Percentiles rank a stretch among this genome's conserved stretches.
These are phyloP conservation scores for Drosophila miranda DNA, from an alignment of 1,140 invertebrate species.

Conservation along the genomic window DNA sequence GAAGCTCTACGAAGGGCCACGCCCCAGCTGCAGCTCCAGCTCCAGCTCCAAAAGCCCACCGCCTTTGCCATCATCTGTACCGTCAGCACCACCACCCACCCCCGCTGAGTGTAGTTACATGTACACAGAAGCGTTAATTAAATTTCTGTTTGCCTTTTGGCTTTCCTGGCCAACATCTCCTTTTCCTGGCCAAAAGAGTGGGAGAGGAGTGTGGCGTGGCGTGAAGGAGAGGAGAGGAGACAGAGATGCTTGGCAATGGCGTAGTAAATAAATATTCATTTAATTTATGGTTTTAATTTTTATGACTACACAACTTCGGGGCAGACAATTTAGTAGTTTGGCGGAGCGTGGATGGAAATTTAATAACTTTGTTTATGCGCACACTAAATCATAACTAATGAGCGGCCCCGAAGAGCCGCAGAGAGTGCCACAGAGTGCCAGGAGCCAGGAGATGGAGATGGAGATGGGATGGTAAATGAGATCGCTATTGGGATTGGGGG, in stretches of 20 bases:
- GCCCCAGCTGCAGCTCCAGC: slow-evolving; percentile 13
- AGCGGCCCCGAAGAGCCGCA: slow-evolving; percentile 33
- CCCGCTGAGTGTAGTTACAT: slow-evolving; percentile 73
- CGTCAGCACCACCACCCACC: slow-evolving; percentile 23
- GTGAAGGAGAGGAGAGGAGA: background rate
- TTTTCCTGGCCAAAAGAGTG: slow-evolving; percentile 8
- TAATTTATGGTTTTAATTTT: slow-evolving; percentile 81
- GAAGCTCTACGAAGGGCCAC: slow-evolving; percentile 26
- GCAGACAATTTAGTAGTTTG: slow-evolving; percentile 80
- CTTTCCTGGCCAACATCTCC: slow-evolving; percentile 44
- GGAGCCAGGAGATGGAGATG: background rate
- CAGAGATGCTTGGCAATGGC: slow-evolving; percentile 22
- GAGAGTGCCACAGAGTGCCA: slow-evolving; percentile 9
- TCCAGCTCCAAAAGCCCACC: slow-evolving; percentile 2
- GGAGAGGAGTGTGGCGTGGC: background rate
- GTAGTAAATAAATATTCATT: slow-evolving; percentile 78
- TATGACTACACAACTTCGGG: slow-evolving; percentile 78
- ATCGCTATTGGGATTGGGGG: slow-evolving; percentile 21
- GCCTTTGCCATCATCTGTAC: background rate
- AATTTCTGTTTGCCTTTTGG: slow-evolving; percentile 66
- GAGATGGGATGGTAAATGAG: slow-evolving; percentile 6
- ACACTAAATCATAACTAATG: slow-evolving; percentile 81
- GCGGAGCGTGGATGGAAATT: slow-evolving; percentile 77
- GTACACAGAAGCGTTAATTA: slow-evolving; percentile 80
- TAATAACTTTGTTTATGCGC: slow-evolving; percentile 81